phyloP scores from a whole-genome alignment of 2,113 vertebrate genomes.

The Microcebus murinus region DNA sequence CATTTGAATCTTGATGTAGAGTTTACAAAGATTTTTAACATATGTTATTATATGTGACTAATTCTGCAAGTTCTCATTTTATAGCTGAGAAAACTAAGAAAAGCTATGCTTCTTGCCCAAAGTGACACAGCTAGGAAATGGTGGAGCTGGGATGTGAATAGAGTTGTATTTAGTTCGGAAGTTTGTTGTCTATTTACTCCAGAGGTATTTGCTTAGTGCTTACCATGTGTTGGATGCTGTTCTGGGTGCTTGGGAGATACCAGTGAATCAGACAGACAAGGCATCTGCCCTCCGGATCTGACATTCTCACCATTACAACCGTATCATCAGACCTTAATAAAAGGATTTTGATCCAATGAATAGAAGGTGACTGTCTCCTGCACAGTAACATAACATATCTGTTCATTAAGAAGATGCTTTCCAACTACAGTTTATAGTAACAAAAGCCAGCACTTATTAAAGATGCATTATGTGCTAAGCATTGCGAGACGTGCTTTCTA shows the following conservation, averaged over 20 bases:
- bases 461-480: background rate
- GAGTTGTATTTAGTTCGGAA: background rate
- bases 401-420: background rate
- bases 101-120: background rate
- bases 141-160: background rate
- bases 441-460: background rate
- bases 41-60: background rate
- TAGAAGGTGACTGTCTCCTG: background rate
- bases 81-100: conserved; percentile 22
- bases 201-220: background rate
- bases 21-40: background rate
- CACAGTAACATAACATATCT: background rate
- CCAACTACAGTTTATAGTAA: background rate
- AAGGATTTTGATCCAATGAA: background rate
- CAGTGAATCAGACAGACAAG: background rate
- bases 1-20: background rate
- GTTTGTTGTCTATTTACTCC: background rate
- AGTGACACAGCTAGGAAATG: background rate
- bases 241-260: background rate
- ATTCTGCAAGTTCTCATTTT: background rate
- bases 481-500: background rate
- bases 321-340: background rate
- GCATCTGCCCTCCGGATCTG: background rate
- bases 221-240: background rate
- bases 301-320: background rate